Evolutionary conservation across 2,113 vertebrate genomes (phyloP), one percentile per base, ranked within the genome.

Genomic region (Carassius auratus): DNA sequence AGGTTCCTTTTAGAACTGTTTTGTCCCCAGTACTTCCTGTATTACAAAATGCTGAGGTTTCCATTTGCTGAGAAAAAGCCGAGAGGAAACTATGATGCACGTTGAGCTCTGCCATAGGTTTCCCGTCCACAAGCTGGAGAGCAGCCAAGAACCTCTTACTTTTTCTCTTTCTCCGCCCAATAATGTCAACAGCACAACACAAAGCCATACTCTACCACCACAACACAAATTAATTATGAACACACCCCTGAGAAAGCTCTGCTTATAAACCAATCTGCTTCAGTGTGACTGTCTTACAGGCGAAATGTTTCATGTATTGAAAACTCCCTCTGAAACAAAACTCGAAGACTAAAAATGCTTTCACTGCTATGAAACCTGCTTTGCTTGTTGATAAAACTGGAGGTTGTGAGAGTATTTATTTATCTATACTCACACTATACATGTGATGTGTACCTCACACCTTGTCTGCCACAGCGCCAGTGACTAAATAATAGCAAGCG

Each of bases 121-220:
- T 93, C 90, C 87, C 89, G 86, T 89, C 84, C 64, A 87, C 38
- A 76, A 42, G 17, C 68, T 87, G 52, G 77, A 66, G 76, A 74
- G 8, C 79, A 21, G 71, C 4, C 50, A 23, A 74, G 52, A 76
- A n/a, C 10, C 38, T 59, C 19, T 83, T 69, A 45, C 69, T 68
- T 55, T 8, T 36, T 52, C 17, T 38, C 23, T 36, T 82, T 12
- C 62, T 26, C 30, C 77, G 69, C 42, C 36, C 48, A n/a, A 30
- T 33, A 50, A 64, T 68, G 82, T 55, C 76, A 85, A 74, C 36
- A 21, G 66, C 61, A 52, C 59, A 64, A 68, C 59, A 52, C 80
- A 42, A 9, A 30, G 21, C 59, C 8, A 62, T 19, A 76, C 10
- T 69, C 64, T 68, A n/a, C 45, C 4, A 1, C 48, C n/a, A 14